phyloP scores from a whole-genome alignment of 2,113 vertebrate genomes.

The Pedionomus torquatus region DNA sequence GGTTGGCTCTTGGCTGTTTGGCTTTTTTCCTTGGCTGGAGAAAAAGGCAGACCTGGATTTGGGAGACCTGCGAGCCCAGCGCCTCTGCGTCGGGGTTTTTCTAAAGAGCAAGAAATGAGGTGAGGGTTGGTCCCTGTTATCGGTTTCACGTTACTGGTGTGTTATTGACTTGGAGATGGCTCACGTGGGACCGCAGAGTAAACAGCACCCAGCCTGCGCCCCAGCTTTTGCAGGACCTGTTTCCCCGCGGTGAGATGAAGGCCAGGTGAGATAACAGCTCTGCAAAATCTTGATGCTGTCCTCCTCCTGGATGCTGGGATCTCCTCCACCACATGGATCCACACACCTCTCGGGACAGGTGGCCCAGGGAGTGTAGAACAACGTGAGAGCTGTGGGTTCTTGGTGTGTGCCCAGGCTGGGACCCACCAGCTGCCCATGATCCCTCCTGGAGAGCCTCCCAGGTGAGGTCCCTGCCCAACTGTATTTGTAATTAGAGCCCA shows the following conservation, averaged over 20 bases:
- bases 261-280: not conserved
- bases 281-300: not conserved
- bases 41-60: not conserved
- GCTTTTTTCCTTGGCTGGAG: not conserved
- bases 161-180: constrained; percentile 8
- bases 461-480: not conserved
- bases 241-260: fast-evolving
- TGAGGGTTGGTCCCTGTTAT: not conserved
- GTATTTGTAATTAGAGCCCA: not conserved
- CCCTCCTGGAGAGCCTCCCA: not conserved
- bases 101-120: not conserved
- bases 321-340: fast-evolving
- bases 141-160: not conserved
- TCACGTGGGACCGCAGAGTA: constrained; percentile 33
- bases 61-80: fast-evolving
- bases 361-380: fast-evolving
- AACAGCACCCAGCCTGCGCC: not conserved
- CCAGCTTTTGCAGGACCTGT: not conserved
- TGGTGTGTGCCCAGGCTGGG: not conserved
- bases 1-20: not conserved
- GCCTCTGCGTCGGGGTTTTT: not conserved
- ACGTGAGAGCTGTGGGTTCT: fast-evolving
- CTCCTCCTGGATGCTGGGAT: not conserved
- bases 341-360: fast-evolving
- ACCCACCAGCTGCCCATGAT: not conserved